Evolutionary conservation across 2,797 vertebrate species (phyloP).

Genomic region (Onychomys leucogaster): DNA sequence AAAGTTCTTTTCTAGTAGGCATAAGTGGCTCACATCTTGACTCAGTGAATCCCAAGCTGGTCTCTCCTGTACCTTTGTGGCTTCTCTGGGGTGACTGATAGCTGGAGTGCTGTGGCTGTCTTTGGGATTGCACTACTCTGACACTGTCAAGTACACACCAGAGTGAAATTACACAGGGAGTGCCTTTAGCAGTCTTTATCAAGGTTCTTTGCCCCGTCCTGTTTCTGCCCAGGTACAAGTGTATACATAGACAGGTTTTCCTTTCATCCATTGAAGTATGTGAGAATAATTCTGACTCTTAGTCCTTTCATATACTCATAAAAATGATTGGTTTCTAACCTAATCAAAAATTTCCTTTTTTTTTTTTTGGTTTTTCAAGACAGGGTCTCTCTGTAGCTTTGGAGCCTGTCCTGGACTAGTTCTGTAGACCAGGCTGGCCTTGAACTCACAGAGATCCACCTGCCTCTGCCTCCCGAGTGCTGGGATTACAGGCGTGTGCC

Average conservation of each 20-base stretch:
- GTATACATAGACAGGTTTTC: neutral
- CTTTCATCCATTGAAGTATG: neutral
- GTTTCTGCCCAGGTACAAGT: neutral
- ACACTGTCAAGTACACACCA: neutral
- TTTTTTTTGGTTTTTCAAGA: too few species aligned
- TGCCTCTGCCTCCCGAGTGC: too few species aligned
- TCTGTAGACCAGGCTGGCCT: too few species aligned
- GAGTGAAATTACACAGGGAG: neutral
- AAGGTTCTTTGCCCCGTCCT: conserved; percentile 11
- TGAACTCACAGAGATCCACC: too few species aligned
- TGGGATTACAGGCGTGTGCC: too few species aligned
- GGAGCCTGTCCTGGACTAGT: too few species aligned
- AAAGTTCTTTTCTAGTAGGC: conserved; percentile 2
- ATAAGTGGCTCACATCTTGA: neutral
- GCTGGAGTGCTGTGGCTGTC: neutral
- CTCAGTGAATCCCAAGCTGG: neutral
- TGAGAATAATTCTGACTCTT: neutral
- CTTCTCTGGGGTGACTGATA: conserved; percentile 14
- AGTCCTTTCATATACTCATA: neutral
- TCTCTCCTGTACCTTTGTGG: neutral
- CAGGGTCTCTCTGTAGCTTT: too few species aligned
- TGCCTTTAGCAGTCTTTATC: neutral
- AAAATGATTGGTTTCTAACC: conserved; percentile 41
- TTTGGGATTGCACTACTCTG: neutral
- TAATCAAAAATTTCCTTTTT: neutral